A percentile compares a stretch with the other conserved stretches of the same genome.
phyloP scores from a whole-genome alignment of 2,797 vertebrate species.

The Bradypodion pumilum region DNA sequence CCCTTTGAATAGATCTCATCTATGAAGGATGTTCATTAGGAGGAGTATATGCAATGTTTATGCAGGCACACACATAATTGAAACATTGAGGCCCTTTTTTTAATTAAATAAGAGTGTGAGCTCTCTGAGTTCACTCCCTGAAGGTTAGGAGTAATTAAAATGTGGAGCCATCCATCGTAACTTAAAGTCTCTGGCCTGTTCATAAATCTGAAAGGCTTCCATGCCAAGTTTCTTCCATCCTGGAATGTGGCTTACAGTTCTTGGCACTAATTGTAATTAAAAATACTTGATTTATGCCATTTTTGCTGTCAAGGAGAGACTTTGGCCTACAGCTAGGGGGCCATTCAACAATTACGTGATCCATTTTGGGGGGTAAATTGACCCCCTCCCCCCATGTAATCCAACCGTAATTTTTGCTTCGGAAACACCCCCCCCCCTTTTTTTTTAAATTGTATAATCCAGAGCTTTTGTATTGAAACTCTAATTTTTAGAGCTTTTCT shows the following conservation, averaged over 20 bases:
- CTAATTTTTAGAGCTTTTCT: too few relatives aligned
- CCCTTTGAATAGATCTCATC: neutral
- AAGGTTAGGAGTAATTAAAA: neutral
- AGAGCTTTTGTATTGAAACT: too few relatives aligned
- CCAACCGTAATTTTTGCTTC: too few relatives aligned
- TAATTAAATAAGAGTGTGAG: neutral
- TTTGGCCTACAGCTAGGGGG: neutral
- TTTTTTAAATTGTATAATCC: too few relatives aligned
- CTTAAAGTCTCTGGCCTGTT: neutral
- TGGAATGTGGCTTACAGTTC: neutral
- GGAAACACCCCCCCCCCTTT: too few relatives aligned
- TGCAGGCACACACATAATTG: neutral
- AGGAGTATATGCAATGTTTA: neutral
- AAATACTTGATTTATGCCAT: constrained; percentile 23
- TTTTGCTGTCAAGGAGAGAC: neutral
- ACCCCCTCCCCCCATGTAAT: too few relatives aligned
- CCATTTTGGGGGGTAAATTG: too few relatives aligned
- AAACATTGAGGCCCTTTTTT: neutral
- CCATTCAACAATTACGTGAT: too few relatives aligned
- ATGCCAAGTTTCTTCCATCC: constrained; percentile 2
- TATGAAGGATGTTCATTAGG: neutral
- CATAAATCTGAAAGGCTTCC: constrained; percentile 26
- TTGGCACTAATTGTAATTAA: constrained; percentile 4
- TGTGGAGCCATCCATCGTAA: neutral
- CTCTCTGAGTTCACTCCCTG: neutral